Conservation (phyloP, 2,888 invertebrate species). For the Invenusta paracnida region DNA sequence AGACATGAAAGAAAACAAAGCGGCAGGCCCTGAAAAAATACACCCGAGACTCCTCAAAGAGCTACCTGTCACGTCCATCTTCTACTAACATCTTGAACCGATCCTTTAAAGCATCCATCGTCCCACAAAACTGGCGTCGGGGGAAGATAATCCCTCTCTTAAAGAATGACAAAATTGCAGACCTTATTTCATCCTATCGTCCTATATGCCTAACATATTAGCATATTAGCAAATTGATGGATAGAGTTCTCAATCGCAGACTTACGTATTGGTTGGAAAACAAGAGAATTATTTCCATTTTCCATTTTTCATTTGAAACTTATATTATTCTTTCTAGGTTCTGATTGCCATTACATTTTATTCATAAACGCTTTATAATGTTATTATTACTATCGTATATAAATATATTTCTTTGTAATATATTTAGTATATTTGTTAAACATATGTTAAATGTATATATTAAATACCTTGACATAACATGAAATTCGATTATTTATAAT, state of each 20-base stretch:
- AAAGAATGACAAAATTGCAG: not conserved
- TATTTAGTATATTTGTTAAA: no score
- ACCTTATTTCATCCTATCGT: not conserved
- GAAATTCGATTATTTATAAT: no score
- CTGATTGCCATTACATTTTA: no score
- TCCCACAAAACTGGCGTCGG: not conserved
- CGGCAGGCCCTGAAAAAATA: no score
- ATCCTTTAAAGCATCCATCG: not conserved
- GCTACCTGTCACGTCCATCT: not conserved
- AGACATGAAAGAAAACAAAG: not conserved
- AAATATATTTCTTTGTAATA: no score
- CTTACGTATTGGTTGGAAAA: not conserved
- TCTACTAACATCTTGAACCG: not conserved
- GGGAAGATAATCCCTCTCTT: not conserved
- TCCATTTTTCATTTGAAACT: no score
- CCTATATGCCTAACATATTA: not conserved
- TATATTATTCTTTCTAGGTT: no score
- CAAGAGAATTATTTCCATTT: not conserved
- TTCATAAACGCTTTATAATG: no score
- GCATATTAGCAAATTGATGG: not conserved
- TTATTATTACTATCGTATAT: no score
- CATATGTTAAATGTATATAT: no score
- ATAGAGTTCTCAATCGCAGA: not conserved
- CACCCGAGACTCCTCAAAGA: not conserved
- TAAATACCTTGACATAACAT: no score